A percentile compares a stretch with the other conserved stretches of the same genome.
Evolutionary conservation across 1,140 invertebrate genomes (phyloP).

Genomic region (Atta cephalotes): DNA sequence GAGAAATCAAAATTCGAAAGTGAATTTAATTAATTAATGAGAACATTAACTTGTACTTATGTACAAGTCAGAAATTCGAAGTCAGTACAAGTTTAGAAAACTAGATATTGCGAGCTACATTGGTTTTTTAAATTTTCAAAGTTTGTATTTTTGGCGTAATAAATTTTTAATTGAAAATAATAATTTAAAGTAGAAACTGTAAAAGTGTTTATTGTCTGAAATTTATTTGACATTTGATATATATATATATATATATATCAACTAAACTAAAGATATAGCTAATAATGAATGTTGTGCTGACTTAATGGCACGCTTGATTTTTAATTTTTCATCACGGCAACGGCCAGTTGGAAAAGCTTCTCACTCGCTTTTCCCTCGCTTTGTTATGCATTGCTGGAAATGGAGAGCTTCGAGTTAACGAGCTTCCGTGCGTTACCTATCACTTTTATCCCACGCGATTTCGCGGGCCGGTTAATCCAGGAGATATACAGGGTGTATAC

Average conservation of each 20-base stretch:
- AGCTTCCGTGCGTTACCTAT: constrained; percentile 41
- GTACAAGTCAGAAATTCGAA: background rate
- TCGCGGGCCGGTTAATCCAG: constrained; percentile 22
- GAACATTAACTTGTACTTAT: background rate
- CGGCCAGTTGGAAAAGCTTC: constrained; percentile 11
- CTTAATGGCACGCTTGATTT: constrained; percentile 29
- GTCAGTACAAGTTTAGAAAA: background rate
- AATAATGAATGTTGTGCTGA: constrained; percentile 3
- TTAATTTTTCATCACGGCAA: constrained; percentile 40
- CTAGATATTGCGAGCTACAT: background rate
- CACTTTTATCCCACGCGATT: constrained; percentile 54
- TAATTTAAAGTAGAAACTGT: background rate
- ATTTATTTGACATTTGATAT: constrained; percentile 5
- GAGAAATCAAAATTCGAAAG: background rate
- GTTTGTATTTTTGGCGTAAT: background rate
- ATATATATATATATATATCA: background rate
- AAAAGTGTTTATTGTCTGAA: background rate
- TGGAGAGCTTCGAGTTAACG: constrained; percentile 41
- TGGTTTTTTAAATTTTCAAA: background rate
- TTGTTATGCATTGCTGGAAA: constrained; percentile 57
- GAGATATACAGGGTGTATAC: constrained; percentile 13
- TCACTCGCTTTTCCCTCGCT: constrained; percentile 22
- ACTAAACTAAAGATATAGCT: background rate
- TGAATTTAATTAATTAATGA: background rate
- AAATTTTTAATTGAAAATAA: constrained; percentile 10